Evolutionary conservation across 1,140 invertebrate genomes (phyloP), one percentile per base, ranked within the genome.

Genomic region (Andrena cerasifolii): DNA sequence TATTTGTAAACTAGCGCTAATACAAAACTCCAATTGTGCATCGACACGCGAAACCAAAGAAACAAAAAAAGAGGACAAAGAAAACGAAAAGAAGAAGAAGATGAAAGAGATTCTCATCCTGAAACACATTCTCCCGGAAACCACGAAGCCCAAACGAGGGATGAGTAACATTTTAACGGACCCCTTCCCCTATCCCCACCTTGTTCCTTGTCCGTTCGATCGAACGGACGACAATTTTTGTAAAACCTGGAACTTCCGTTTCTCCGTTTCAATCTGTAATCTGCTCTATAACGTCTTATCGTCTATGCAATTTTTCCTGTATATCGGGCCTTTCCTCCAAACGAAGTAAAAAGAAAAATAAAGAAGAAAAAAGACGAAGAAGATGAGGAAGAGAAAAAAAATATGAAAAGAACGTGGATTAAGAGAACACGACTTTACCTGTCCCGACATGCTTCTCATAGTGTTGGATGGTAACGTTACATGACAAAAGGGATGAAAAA

Each of bases 1-100:
- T 92, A 89, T 90, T 92, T 91, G 89, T 86, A 90, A 92, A 88
- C 84, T 90, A 91, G 88, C 77, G 88, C 87, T 92, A 92, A 92
- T 92, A 92, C 90, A 92, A 92, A 92, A 91, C 91, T 92, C 89
- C 89, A 91, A 88, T 91, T 91, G 85, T 87, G 80, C 86, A 89
- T 89, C 78, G 87, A 87, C 84, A 87, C 83, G 79, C 80, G 84
- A 89, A 85, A 84, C 54, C 75, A 83, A 79, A 51, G 36, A 26
- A 56, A 40, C 3, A n/a, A n/a, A n/a, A n/a, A n/a, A n/a, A n/a
- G n/a, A n/a, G n/a, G n/a, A n/a, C n/a, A n/a, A 18, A 56, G 54
- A 10, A 53, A 7, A 54, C 3, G 10, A 16, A 36, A 24, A n/a
- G 16, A 51, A 54, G n/a, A 40, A 56, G n/a, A 14, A n/a, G 7